Percentiles rank a stretch among this genome's conserved stretches.
Evolutionary conservation across 1,140 invertebrate species (phyloP).

Genomic region (Leptopilina clavipes): DNA sequence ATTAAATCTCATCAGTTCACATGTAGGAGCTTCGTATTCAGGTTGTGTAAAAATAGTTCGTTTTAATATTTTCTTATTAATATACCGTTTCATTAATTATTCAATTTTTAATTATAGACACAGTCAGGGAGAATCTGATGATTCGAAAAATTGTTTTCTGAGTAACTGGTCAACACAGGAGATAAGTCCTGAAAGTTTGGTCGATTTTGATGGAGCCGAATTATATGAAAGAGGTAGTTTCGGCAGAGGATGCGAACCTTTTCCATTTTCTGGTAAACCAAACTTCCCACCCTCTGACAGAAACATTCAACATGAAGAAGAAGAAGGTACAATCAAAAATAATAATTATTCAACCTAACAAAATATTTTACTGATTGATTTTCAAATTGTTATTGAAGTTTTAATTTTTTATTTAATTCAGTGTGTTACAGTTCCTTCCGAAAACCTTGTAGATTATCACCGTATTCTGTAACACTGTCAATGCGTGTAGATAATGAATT

Average conservation of each 20-base stretch:
- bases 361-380: background rate
- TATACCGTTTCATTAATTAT: conserved; percentile 30
- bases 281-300: conserved; percentile 11
- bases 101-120: conserved; percentile 43
- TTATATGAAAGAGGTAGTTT: conserved; percentile 86
- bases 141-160: conserved; percentile 77
- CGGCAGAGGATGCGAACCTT: conserved; percentile 84
- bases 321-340: conserved; percentile 35
- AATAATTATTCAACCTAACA: no score
- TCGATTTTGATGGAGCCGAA: conserved; percentile 78
- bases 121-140: conserved; percentile 76
- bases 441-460: conserved; percentile 80
- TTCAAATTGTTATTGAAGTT: background rate
- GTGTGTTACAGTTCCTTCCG: conserved; percentile 85
- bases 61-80: conserved; percentile 25
- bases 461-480: conserved; percentile 78
- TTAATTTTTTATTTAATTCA: conserved; percentile 61
- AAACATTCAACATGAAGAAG: conserved; percentile 35
- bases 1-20: conserved; percentile 81
- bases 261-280: conserved; percentile 63
- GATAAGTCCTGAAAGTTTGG: conserved; percentile 78
- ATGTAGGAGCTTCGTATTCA: conserved; percentile 85
- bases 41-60: conserved; percentile 69
- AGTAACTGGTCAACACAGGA: conserved; percentile 82
- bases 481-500: conserved; percentile 78